Evolutionary conservation across 2,797 vertebrate species (phyloP).

Genomic region (Coccyzus lansbergi): DNA sequence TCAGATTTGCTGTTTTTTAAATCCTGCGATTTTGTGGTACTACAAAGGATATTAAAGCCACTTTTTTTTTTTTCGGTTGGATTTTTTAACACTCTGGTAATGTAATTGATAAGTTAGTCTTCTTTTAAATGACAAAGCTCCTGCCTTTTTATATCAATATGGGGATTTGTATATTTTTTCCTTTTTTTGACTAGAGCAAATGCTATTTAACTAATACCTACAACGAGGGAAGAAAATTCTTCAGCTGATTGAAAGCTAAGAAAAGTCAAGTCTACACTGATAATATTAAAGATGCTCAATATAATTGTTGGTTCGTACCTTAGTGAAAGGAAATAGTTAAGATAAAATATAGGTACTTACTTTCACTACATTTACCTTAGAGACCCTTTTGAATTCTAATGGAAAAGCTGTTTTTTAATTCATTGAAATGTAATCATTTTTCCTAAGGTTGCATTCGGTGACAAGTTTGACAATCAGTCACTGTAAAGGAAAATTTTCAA

Average conservation of each 20-base stretch:
- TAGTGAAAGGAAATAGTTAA: constrained; percentile 4
- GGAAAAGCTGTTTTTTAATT: not conserved
- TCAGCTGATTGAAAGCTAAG: not conserved
- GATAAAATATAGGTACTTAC: not conserved
- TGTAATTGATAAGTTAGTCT: not conserved
- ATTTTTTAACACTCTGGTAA: not conserved
- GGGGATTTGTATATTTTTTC: not conserved
- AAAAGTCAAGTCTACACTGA: not conserved
- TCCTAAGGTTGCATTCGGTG: not conserved
- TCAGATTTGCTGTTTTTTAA: not conserved
- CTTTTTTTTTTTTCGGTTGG: not conserved
- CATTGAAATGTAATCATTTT: constrained; percentile 28
- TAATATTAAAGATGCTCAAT: not conserved
- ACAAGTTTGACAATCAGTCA: constrained; percentile 40
- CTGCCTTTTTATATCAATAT: not conserved
- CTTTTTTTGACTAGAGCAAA: not conserved
- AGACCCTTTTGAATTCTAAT: constrained; percentile 18
- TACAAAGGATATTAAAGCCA: not conserved
- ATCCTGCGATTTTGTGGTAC: not conserved
- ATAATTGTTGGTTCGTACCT: not conserved
- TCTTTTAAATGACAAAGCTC: not conserved
- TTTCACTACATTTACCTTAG: not conserved
- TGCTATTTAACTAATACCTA: not conserved
- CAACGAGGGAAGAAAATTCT: not conserved
- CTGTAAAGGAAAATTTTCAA: not conserved